Evolutionary conservation across 1,140 invertebrate species (phyloP).

Genomic region (Drosophila virilis): DNA sequence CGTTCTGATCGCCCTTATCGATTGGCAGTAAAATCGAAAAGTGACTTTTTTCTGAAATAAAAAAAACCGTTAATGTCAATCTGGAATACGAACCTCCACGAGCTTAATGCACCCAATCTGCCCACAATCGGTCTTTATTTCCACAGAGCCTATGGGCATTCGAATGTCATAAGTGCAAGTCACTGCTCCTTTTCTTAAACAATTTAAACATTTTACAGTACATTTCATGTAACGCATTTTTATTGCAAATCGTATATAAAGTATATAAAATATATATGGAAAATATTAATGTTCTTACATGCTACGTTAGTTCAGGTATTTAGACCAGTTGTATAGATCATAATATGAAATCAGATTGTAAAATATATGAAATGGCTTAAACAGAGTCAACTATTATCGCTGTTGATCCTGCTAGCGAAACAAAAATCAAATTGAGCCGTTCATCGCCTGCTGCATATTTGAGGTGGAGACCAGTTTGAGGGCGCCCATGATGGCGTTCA

Average conservation of each 20-base stretch:
- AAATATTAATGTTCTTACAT: conserved; percentile 25
- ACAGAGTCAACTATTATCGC: conserved; percentile 3
- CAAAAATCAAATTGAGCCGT: conserved; percentile 66
- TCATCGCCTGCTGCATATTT: conserved; percentile 82
- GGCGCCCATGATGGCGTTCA: conserved; percentile 75
- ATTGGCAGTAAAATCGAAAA: no score
- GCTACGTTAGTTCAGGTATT: conserved; percentile 39
- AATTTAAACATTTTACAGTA: background rate
- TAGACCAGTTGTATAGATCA: conserved; percentile 21
- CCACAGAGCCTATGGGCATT: no score
- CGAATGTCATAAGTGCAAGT: no score
- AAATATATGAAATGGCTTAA: conserved; percentile 32
- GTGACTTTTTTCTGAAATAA: no score
- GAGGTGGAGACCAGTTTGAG: conserved; percentile 75
- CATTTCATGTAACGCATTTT: conserved; percentile 36
- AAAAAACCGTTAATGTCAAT: no score
- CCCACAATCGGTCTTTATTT: no score
- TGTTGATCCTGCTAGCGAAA: conserved; percentile 25
- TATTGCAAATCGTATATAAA: conserved; percentile 42
- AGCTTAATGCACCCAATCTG: no score
- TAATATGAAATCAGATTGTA: conserved; percentile 29
- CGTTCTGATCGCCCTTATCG: no score
- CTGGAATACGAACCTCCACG: no score
- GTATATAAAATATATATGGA: conserved; percentile 24
- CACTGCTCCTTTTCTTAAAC: no score